phyloP scores from a whole-genome alignment of 2,113 vertebrate genomes.

The Glaucomys volans region DNA sequence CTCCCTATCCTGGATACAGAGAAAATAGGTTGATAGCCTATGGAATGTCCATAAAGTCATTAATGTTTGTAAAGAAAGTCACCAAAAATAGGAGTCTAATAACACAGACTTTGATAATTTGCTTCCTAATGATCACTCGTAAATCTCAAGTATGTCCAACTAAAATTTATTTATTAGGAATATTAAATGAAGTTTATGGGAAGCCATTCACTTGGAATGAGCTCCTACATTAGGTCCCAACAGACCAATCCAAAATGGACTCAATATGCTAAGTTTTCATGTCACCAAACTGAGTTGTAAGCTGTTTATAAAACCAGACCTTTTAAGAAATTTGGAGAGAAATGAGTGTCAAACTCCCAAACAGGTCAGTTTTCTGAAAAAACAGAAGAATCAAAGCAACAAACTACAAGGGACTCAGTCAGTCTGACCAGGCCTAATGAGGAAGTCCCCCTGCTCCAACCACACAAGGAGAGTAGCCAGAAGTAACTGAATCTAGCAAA shows the following conservation, averaged over 20 bases:
- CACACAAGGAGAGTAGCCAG: neutral
- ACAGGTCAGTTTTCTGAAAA: neutral
- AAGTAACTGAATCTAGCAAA: neutral
- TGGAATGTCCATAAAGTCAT: neutral
- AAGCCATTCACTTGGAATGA: neutral
- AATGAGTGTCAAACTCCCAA: neutral
- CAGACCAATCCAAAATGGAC: neutral
- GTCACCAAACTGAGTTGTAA: neutral
- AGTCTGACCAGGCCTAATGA: too few relatives aligned
- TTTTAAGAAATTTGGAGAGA: neutral
- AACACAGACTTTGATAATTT: neutral
- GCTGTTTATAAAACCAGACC: neutral
- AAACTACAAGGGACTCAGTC: neutral
- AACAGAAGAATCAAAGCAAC: neutral
- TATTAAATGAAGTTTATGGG: neutral
- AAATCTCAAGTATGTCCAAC: neutral
- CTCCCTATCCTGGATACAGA: neutral
- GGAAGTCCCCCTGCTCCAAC: neutral
- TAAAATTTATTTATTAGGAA: neutral
- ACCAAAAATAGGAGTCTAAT: neutral
- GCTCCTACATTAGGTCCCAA: neutral
- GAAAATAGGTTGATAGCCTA: neutral
- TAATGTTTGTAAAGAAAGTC: neutral
- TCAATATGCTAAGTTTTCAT: neutral
- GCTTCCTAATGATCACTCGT: neutral